Percentiles rank a stretch among this genome's conserved stretches.
These are phyloP conservation scores for Spheniscus humboldti DNA, from an alignment of 2,797 vertebrate species.

Conservation along the genomic window DNA sequence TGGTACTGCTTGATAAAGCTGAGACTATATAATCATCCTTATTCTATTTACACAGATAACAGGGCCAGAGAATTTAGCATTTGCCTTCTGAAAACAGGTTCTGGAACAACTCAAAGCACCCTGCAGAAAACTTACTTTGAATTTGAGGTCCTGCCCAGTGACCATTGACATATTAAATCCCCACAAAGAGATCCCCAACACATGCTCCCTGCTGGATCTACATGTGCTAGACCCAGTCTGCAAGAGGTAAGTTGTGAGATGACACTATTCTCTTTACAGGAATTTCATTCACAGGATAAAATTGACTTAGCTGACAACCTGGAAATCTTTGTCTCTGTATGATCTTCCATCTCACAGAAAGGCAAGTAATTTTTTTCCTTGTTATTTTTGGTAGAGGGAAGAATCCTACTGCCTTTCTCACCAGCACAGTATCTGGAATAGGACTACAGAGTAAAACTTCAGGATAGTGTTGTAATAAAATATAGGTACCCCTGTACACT, in stretches of 20 bases:
- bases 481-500: neutral
- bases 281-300: neutral
- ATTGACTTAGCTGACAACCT: neutral
- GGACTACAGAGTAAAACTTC: neutral
- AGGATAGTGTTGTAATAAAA: neutral
- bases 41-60: neutral
- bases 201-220: neutral
- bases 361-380: neutral
- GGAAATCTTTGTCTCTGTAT: neutral
- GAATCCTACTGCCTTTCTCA: neutral
- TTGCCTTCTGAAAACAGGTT: neutral
- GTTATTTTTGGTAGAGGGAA: neutral
- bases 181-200: neutral
- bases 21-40: neutral
- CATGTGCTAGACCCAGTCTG: neutral
- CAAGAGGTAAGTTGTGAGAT: neutral
- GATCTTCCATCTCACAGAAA: neutral
- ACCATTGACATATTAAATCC: neutral
- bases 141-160: neutral
- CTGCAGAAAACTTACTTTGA: neutral
- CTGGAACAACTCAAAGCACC: neutral
- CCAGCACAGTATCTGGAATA: accelerated
- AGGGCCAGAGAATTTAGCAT: neutral
- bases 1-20: neutral
- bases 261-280: neutral